Evolutionary conservation across 1,140 invertebrate genomes (phyloP).

Genomic region (Ditylenchus dipsaci): DNA sequence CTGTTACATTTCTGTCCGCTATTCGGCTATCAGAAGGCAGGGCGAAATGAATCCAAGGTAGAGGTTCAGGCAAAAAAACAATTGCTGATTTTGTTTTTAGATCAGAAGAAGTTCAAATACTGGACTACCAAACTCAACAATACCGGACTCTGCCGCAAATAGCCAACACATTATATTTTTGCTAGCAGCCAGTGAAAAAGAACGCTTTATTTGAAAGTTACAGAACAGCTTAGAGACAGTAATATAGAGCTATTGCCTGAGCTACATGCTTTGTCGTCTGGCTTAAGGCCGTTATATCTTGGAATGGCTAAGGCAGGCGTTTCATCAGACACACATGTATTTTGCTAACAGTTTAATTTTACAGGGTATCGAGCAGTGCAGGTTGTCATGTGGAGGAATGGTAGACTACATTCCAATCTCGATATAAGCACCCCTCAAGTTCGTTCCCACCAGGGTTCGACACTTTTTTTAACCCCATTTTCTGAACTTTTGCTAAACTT

Average conservation of each 20-base stretch:
- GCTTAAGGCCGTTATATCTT: constrained; percentile 78
- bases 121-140: constrained; percentile 88
- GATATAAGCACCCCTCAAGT: no score
- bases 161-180: constrained; percentile 73
- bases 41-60: constrained; percentile 76
- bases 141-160: constrained; percentile 79
- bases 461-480: no score
- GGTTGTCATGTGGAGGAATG: constrained; percentile 87
- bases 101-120: constrained; percentile 75
- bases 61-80: constrained; percentile 72
- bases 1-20: constrained; percentile 65
- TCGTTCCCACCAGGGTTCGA: no score
- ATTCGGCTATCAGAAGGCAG: constrained; percentile 81
- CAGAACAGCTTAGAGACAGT: constrained; percentile 21
- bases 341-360: background rate
- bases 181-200: constrained; percentile 69
- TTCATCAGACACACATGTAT: no score
- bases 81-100: background rate
- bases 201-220: constrained; percentile 67
- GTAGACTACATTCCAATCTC: no score
- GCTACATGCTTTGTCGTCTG: constrained; percentile 82
- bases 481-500: no score
- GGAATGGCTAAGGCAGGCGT: constrained; percentile 59
- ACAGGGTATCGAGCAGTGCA: constrained; percentile 62
- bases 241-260: constrained; percentile 59